Base-by-base conservation (phyloP, 2,797 vertebrate species). In the Corythornis leucogaster region DNA sequence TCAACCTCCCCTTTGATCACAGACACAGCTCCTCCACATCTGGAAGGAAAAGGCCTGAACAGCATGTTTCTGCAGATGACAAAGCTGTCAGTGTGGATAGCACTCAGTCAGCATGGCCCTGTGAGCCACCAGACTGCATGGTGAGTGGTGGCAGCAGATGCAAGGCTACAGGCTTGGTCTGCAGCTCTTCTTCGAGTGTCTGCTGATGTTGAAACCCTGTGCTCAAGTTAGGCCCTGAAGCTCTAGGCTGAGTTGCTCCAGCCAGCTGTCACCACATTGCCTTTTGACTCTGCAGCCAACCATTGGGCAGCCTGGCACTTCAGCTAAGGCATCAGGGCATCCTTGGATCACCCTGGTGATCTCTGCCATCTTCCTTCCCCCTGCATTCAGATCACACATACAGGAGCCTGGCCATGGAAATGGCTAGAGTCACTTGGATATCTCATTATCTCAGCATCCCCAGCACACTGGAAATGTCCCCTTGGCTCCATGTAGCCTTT, bases 91-190 rank as follows among this genome's bases (percentile, higher is more conserved):
- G 19, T 48, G 28, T 1, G 9, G n/a, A 51, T 30, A 50, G 21
- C 83, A 45, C 16, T 76, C 2, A 0, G 35, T 33, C 48, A 80
- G 17, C 1, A 0, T 20, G 15, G 17, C n/a, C 50, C 30, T 7
- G 2, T 33, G 51, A 75, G 11, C 15, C 12, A 6, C 8, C 25
- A 12, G 5, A 50, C 53, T 51, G 51, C 40, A 8, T 0, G 0
- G 17, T 17, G 16, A 55, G 43, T 8, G 12, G 0, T 15, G 33
- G 61, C 50, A 63, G 5, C 48, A 85, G 43, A 18, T 16, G 40
- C 59, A 70, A 77, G 89, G 30, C 16, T 35, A 26, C 2, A 4
- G 15, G 9, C 22, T 71, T 71, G 38, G 18, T 46, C 61, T 87
- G 50, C n/a, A 75, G 33, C 26, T n/a, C 50, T 70, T 57, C 50